A percentile compares a stretch with the other conserved stretches of the same genome.
Conservation (phyloP, 2,888 invertebrate species). For the Pristionchus exspectatus region DNA sequence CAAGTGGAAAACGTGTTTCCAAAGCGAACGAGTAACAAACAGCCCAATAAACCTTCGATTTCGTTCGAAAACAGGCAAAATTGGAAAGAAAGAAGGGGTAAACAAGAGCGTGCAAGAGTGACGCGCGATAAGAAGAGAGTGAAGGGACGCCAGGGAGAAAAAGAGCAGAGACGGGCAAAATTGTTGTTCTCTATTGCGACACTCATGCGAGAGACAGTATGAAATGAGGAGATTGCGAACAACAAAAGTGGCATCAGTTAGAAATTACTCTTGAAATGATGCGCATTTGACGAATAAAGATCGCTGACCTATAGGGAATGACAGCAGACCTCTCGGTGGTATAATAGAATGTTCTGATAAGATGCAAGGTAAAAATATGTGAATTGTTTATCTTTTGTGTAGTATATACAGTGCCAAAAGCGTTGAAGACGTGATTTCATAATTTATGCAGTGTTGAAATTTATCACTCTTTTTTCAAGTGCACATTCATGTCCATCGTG, state of each 20-base stretch:
- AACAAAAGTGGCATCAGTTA: too few relatives aligned
- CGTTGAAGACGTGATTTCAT: too few relatives aligned
- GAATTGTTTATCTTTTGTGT: too few relatives aligned
- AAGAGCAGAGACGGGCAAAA: not conserved
- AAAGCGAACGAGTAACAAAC: too few relatives aligned
- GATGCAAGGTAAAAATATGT: too few relatives aligned
- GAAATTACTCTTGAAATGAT: not conserved
- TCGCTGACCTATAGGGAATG: not conserved
- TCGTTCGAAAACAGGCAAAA: not conserved
- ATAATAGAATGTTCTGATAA: too few relatives aligned
- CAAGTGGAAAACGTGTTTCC: not conserved
- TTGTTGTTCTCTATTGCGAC: too few relatives aligned
- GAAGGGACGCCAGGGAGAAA: constrained; percentile 2
- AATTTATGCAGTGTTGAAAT: not conserved
- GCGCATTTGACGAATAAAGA: not conserved
- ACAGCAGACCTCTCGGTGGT: not conserved
- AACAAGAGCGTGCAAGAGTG: constrained; percentile 4
- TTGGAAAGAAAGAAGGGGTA: not conserved
- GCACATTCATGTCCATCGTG: constrained; percentile 27
- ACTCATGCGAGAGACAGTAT: too few relatives aligned
- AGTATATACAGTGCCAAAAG: too few relatives aligned
- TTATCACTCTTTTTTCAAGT: not conserved
- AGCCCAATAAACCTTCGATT: too few relatives aligned
- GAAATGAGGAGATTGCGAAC: too few relatives aligned
- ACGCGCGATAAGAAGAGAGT: constrained; percentile 15